Conservation (phyloP, 2,113 vertebrate genomes). For the Cinclus mexicanus region DNA sequence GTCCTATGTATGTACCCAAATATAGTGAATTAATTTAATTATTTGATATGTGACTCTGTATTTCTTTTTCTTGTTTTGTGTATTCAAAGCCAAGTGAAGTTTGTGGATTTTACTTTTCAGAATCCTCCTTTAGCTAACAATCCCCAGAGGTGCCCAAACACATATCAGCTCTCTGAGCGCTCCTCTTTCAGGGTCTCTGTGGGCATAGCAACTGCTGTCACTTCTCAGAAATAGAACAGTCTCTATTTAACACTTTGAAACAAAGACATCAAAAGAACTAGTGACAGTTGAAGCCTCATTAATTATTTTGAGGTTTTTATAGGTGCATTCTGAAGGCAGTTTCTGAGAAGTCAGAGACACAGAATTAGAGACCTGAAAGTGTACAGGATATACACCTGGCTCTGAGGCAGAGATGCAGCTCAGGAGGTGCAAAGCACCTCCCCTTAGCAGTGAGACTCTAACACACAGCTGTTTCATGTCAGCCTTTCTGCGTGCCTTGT, state of each 20-base stretch:
- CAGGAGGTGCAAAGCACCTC: not conserved
- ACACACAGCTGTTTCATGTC: not conserved
- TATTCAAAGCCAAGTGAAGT: not conserved
- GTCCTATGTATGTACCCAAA: not conserved
- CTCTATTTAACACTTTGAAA: not conserved
- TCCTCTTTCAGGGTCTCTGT: not conserved
- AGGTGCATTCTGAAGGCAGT: not conserved
- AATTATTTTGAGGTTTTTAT: not conserved
- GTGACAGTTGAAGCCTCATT: not conserved
- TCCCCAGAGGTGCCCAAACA: not conserved
- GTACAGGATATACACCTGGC: not conserved
- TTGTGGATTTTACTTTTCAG: not conserved
- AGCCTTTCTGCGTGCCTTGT: not conserved
- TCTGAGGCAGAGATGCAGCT: not conserved
- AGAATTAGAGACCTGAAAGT: not conserved
- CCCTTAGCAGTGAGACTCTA: not conserved
- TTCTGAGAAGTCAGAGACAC: not conserved
- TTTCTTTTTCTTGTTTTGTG: not conserved
- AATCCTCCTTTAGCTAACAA: not conserved
- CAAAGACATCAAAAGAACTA: not conserved
- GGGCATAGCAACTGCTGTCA: not conserved
- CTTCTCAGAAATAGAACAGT: not conserved
- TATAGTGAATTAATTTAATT: not conserved
- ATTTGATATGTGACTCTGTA: not conserved
- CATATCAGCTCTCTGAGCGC: not conserved